These are phyloP conservation scores for Melanotus villosus DNA, from an alignment of 2,888 invertebrate genomes.

Conservation along the genomic window DNA sequence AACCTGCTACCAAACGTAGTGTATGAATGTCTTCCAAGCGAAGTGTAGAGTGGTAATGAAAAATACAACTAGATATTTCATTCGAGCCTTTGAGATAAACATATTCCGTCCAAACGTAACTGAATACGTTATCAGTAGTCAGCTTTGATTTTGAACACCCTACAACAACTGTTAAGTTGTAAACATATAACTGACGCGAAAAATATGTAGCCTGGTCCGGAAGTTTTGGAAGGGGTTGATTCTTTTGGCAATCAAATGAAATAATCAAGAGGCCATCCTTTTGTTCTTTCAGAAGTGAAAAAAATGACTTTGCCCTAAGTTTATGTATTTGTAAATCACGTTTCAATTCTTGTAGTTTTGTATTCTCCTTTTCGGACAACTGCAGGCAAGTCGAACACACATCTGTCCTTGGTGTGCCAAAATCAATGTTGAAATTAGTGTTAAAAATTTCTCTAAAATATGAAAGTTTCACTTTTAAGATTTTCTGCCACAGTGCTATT, in stretches of 20 bases:
- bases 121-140: conserved; percentile 34
- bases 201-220: no score
- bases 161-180: conserved; percentile 55
- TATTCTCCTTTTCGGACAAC: neutral
- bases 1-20: conserved; percentile 57
- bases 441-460: conserved; percentile 52
- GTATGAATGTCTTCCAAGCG: conserved; percentile 31
- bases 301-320: conserved; percentile 52
- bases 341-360: neutral
- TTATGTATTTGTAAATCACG: conserved; percentile 42
- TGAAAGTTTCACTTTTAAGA: conserved; percentile 29
- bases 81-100: conserved; percentile 56
- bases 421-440: conserved; percentile 32
- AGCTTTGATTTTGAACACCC: conserved; percentile 44
- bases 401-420: no score
- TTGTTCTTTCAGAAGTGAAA: conserved; percentile 46
- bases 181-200: conserved; percentile 55
- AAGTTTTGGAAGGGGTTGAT: conserved; percentile 54
- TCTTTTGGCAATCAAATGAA: conserved; percentile 60
- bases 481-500: neutral
- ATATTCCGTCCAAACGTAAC: conserved; percentile 59
- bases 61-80: conserved; percentile 58
- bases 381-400: neutral
- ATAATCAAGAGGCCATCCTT: conserved; percentile 47
- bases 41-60: conserved; percentile 37